Evolutionary conservation across 1,140 invertebrate genomes (phyloP), one percentile per base, ranked within the genome.

Genomic region (Dufourea novaeangliae): DNA sequence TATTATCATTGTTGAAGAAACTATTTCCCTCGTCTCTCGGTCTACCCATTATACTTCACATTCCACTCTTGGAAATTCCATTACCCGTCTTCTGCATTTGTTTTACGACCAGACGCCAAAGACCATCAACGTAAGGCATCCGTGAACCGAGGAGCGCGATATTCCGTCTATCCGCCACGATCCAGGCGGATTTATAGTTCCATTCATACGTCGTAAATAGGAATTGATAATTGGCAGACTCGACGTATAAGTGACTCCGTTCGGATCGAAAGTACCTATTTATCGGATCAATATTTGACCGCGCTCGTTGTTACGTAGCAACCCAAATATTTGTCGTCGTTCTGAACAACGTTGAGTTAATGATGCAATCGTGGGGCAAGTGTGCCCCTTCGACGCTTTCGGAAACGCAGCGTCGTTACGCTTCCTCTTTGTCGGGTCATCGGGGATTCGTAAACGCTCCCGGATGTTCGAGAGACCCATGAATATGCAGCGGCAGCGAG

Each of bases 401-500:
- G 20, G 5, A 25, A 67, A 29, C 46, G 4, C 12, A 17, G 20
- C 17, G 2, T 6, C 12, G 11, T n/a, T 52, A 44, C 37, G 64
- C 52, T 50, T 44, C 27, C 41, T 80, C 62, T 34, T 62, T 11
- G 29, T 14, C 22, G 29, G 56, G 27, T 44, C 27, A 20, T 62
- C 20, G 29, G 27, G 12, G 63, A n/a, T n/a, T 5, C 44, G 46
- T 22, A 78, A 83, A 64, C 57, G 77, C 29, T 70, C 20, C 52
- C 39, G 1, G 44, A 1, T 34, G 27, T 29, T 50, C 46, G 46
- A 46, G 59, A 59, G 71, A 69, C 76, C 61, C 67, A 83, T 83
- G 77, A 83, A 83, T 83, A 84, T 84, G 71, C 80, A 83, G 56
- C n/a, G 27, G 11, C 11, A 17, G 0, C 27, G 29, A 50, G 17